Percentiles rank a stretch among this genome's conserved stretches.
phyloP scores from a whole-genome alignment of 1,140 invertebrate genomes.

The Drosophila guanche region DNA sequence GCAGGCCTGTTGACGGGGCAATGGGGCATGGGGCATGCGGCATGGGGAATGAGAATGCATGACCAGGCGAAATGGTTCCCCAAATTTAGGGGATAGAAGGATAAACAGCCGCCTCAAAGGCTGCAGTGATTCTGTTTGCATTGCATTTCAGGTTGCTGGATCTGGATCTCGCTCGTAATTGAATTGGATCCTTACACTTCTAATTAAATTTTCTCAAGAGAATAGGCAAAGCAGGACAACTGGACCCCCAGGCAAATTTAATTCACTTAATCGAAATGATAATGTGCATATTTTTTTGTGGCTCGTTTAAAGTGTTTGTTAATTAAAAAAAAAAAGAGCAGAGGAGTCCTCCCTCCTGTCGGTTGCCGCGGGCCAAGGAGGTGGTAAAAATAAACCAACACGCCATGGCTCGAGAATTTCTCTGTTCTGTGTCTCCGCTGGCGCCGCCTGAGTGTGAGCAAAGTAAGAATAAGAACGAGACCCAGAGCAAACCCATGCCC shows the following conservation, averaged over 20 bases:
- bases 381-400: conserved; percentile 70
- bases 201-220: conserved; percentile 55
- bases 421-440: conserved; percentile 9
- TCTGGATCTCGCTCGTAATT: conserved; percentile 14
- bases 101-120: conserved; percentile 44
- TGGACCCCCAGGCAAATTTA: conserved; percentile 60
- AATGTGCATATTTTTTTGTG: conserved; percentile 33
- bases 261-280: conserved; percentile 64
- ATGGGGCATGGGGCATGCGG: conserved; percentile 7
- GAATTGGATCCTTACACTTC: conserved; percentile 32
- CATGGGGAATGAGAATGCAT: conserved; percentile 32
- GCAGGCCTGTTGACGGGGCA: conserved; percentile 19
- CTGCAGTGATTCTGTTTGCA: conserved; percentile 20
- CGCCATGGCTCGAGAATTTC: conserved; percentile 55
- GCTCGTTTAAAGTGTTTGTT: conserved; percentile 48
- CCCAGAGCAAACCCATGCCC: not conserved
- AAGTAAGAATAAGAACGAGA: conserved; percentile 17
- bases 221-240: conserved; percentile 26
- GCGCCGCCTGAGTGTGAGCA: conserved; percentile 41
- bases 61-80: conserved; percentile 4
- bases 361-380: conserved; percentile 43
- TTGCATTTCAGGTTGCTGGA: conserved; percentile 22
- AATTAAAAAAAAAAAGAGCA: conserved; percentile 68
- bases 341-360: conserved; percentile 15
- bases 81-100: not conserved